Percentiles rank a stretch among this genome's conserved stretches.
Evolutionary conservation across 2,888 invertebrate species (phyloP).

Genomic region (Pherbina coryleti): DNA sequence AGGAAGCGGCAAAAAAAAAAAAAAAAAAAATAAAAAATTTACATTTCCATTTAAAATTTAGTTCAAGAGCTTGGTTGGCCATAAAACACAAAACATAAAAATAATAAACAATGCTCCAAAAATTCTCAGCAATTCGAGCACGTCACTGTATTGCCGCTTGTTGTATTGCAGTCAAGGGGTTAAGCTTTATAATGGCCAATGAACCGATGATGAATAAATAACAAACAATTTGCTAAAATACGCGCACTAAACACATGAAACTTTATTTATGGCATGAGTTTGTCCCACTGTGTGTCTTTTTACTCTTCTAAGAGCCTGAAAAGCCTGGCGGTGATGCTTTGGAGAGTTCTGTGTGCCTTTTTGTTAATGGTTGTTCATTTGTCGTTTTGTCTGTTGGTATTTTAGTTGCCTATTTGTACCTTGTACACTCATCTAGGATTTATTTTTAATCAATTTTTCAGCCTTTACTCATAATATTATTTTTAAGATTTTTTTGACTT

Average conservation of each 20-base stretch:
- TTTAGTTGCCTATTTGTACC: not conserved
- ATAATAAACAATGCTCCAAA: too few relatives aligned
- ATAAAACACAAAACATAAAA: too few relatives aligned
- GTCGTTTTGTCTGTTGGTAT: not conserved
- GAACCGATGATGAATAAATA: not conserved
- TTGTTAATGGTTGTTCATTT: not conserved
- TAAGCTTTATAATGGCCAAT: not conserved
- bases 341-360: not conserved
- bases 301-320: not conserved
- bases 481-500: conserved; percentile 6
- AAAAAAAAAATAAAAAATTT: not conserved
- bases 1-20: not conserved
- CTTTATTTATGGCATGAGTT: not conserved
- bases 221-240: not conserved
- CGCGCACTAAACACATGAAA: too few relatives aligned
- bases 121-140: not conserved
- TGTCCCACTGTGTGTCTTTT: conserved; percentile 2
- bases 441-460: not conserved
- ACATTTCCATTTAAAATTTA: too few relatives aligned
- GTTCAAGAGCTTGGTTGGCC: too few relatives aligned
- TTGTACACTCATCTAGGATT: not conserved
- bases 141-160: not conserved
- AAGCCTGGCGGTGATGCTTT: too few relatives aligned
- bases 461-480: conserved; percentile 24
- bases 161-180: not conserved